phyloP scores from a whole-genome alignment of 2,797 vertebrate genomes.

The Podarcis siculus region DNA sequence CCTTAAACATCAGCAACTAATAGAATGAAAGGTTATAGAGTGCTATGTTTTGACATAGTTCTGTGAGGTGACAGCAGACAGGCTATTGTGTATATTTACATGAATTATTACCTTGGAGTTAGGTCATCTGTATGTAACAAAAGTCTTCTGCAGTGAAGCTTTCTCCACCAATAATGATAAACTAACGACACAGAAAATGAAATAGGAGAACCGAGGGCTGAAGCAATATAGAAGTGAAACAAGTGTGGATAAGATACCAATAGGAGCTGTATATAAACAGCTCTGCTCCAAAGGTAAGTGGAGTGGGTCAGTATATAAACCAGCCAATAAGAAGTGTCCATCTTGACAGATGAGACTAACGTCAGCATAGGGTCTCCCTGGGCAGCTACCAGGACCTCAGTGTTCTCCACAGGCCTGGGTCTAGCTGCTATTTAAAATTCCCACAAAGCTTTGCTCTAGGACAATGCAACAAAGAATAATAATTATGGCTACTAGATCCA shows the following conservation, averaged over 20 bases:
- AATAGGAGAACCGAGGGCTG: background rate
- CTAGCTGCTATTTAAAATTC: background rate
- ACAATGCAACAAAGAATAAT: background rate
- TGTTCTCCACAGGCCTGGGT: background rate
- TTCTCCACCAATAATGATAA: background rate
- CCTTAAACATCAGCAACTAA: conserved; percentile 20
- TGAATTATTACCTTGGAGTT: background rate
- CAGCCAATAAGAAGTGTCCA: background rate
- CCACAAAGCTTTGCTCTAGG: background rate
- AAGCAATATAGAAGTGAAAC: background rate
- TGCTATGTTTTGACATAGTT: background rate
- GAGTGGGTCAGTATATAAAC: background rate
- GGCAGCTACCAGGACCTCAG: background rate
- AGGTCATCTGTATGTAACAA: background rate
- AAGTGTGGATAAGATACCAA: background rate
- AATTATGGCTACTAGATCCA: background rate
- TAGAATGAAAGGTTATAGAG: background rate
- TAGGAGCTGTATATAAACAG: background rate
- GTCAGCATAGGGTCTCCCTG: too few species aligned
- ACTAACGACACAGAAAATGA: background rate
- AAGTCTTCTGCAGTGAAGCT: background rate
- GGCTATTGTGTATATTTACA: background rate
- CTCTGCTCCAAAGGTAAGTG: background rate
- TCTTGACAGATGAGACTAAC: background rate
- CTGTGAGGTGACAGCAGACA: background rate